These are phyloP conservation scores for Lipophrys pholis DNA, from an alignment of 2,113 vertebrate genomes.

Conservation along the genomic window DNA sequence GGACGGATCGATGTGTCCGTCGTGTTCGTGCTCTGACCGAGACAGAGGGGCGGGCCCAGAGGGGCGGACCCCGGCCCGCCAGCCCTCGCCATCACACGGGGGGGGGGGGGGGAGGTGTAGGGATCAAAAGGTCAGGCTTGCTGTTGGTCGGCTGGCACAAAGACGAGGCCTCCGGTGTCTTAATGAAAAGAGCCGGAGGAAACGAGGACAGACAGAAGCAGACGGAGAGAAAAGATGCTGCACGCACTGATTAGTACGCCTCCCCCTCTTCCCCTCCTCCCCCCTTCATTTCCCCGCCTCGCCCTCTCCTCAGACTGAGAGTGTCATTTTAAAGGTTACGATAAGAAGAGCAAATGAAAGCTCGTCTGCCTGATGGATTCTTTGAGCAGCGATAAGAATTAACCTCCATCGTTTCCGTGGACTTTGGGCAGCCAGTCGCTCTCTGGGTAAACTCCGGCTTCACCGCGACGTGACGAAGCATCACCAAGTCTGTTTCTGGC, in stretches of 20 bases:
- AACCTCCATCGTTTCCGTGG: slow-evolving; percentile 3
- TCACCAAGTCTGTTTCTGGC: no score
- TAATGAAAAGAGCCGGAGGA: slow-evolving; percentile 63
- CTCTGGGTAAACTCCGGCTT: no score
- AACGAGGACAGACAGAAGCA: slow-evolving; percentile 65
- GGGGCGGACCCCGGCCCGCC: slow-evolving; percentile 7
- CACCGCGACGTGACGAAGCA: no score
- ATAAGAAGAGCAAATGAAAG: slow-evolving; percentile 43
- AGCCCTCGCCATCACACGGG: slow-evolving; percentile 5
- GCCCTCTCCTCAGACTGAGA: slow-evolving; percentile 12
- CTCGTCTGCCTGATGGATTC: slow-evolving; percentile 12
- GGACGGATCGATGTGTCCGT: neutral
- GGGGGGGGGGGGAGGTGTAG: neutral
- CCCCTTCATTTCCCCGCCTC: slow-evolving; percentile 33
- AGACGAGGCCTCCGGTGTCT: slow-evolving; percentile 45
- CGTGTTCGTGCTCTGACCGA: neutral
- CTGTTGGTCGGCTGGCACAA: slow-evolving; percentile 34
- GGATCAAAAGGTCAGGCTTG: slow-evolving; percentile 56
- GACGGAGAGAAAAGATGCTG: slow-evolving; percentile 58
- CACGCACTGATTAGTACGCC: slow-evolving; percentile 51
- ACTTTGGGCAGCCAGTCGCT: no score
- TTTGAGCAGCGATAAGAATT: slow-evolving; percentile 10
- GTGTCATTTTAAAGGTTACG: slow-evolving; percentile 42
- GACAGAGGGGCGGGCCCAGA: slow-evolving; percentile 37
- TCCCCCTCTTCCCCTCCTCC: slow-evolving; percentile 33